Conservation (phyloP, 2,888 invertebrate species). For the Rhagonycha lutea region DNA sequence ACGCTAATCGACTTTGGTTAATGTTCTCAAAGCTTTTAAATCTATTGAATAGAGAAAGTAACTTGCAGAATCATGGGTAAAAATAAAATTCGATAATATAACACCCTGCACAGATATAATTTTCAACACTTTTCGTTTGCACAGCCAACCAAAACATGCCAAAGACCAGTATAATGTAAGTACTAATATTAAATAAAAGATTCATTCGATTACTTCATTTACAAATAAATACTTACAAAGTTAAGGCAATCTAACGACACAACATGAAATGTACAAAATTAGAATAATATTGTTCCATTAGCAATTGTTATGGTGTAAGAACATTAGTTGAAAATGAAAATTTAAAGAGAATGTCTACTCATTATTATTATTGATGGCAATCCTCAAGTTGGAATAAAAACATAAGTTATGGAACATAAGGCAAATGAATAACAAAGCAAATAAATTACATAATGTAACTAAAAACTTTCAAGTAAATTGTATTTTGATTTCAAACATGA, state of each 20-base stretch:
- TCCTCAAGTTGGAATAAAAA: not conserved
- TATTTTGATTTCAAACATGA: not conserved
- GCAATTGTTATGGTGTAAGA: not conserved
- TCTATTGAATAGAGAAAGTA: not conserved
- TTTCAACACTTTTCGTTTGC: not conserved
- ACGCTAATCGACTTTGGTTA: not conserved
- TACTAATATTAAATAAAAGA: no score
- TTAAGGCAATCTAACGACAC: no score
- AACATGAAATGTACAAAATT: not conserved
- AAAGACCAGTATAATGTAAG: no score
- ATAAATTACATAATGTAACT: not conserved
- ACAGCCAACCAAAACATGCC: not conserved
- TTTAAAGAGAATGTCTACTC: not conserved
- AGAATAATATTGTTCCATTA: not conserved
- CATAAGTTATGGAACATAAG: not conserved
- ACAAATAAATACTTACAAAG: no score
- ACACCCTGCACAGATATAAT: not conserved
- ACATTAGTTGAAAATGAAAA: not conserved
- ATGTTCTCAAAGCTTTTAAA: not conserved
- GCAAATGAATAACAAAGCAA: not conserved
- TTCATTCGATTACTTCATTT: no score
- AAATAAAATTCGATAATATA: not conserved
- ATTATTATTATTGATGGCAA: not conserved
- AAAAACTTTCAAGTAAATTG: not conserved
- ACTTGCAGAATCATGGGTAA: not conserved